Evolutionary conservation across 2,888 invertebrate genomes (phyloP), one percentile per base, ranked within the genome.

Genomic region (Aricia artaxerxes): DNA sequence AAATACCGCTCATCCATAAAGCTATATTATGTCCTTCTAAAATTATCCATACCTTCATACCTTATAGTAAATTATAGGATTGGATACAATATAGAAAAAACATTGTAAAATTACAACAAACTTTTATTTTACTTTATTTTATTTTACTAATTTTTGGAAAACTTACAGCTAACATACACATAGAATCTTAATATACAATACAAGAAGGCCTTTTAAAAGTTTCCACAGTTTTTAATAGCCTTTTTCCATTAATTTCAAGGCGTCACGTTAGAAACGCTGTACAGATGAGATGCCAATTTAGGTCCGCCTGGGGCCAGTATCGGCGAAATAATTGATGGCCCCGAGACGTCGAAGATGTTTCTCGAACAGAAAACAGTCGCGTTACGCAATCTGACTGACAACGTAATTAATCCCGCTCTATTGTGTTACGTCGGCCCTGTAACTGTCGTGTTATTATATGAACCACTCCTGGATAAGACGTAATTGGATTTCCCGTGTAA

Each of bases 301-400:
- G 35, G 69, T 35, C 13, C 4, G 35, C 69, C 69, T 24, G 1
- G 13, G n/a, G 16, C 60, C 44, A 4, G 60, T 73, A 31, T 44
- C 57, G n/a, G 35, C 57, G 53, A 60, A 77, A 73, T 76, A 35
- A 53, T 53, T 44, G 40, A 57, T 38, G 16, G 69, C 69, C 69
- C 35, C 35, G 69, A 69, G 69, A 69, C 35, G 69, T 69, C 69
- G 35, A 69, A 69, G 69, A 38, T 31, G 24, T 31, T 38, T 69
- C 69, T 35, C 35, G 16, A 69, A 69, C 9, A 35, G 35, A 38
- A 38, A 69, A 69, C 35, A 69, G 69, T 35, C 35, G 38, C 35
- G 16, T 69, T 69, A 76, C 57, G 76, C 38, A 53, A 31, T 35
- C 76, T 76, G 76, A 57, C 76, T 53, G 76, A 57, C 53, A 76